phyloP scores from a whole-genome alignment of 2,888 invertebrate species.

The Acanthoscelides obtectus region DNA sequence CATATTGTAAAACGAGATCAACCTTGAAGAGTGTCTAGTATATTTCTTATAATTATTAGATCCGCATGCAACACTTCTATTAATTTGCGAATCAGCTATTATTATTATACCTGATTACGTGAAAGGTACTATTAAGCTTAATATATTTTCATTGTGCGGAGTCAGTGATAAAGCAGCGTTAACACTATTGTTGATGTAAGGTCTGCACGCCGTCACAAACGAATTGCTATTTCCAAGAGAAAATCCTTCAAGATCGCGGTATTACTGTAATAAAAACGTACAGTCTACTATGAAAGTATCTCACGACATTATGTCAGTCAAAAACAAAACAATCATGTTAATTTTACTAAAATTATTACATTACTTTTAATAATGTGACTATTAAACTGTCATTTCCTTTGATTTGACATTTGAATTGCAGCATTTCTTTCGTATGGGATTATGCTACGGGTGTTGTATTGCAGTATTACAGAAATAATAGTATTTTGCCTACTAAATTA shows the following conservation, averaged over 20 bases:
- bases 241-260: neutral
- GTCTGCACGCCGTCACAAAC: neutral
- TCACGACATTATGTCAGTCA: neutral
- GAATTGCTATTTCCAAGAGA: neutral
- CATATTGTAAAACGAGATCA: neutral
- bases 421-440: neutral
- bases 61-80: neutral
- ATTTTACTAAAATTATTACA: neutral
- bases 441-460: neutral
- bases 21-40: neutral
- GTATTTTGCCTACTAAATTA: too few relatives aligned
- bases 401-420: neutral
- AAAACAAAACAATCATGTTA: neutral
- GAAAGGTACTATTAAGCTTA: neutral
- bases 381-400: neutral
- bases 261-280: neutral
- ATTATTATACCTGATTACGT: neutral
- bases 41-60: neutral
- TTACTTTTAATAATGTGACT: neutral
- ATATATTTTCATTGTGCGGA: neutral
- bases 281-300: neutral
- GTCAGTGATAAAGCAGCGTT: neutral
- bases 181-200: neutral
- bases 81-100: neutral
- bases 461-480: too few relatives aligned